Evolutionary conservation across 2,888 invertebrate genomes (phyloP).

Genomic region (Gibbula magus): DNA sequence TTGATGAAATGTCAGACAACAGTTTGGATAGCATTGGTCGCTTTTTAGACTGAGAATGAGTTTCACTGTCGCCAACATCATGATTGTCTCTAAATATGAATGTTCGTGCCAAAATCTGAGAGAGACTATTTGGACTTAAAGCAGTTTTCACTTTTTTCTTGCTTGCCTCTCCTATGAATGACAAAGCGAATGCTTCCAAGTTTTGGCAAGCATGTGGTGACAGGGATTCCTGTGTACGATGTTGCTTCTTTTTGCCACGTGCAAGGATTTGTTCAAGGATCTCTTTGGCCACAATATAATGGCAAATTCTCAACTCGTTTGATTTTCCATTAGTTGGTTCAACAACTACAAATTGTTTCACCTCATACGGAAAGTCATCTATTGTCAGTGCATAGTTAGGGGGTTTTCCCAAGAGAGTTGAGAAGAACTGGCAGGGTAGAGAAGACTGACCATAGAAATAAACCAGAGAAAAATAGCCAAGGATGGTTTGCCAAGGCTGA

Average conservation of each 20-base stretch:
- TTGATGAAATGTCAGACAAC: conserved; percentile 42
- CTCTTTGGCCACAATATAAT: conserved; percentile 49
- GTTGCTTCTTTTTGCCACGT: background rate
- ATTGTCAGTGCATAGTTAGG: conserved; percentile 32
- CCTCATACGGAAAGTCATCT: conserved; percentile 40
- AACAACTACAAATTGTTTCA: conserved; percentile 39
- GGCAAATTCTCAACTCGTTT: conserved; percentile 43
- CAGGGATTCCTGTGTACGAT: background rate
- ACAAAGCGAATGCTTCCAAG: conserved; percentile 36
- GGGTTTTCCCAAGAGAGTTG: conserved; percentile 31
- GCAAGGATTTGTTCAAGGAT: conserved; percentile 47
- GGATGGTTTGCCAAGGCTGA: conserved; percentile 36
- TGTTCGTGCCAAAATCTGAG: conserved; percentile 44
- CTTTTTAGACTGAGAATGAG: conserved; percentile 28
- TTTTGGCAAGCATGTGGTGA: conserved; percentile 39
- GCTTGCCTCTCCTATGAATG: conserved; percentile 44
- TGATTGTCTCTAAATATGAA: conserved; percentile 49
- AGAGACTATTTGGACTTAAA: conserved; percentile 29
- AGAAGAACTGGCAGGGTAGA: conserved; percentile 47
- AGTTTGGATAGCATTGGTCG: conserved; percentile 42
- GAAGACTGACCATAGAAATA: conserved; percentile 49
- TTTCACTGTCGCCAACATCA: conserved; percentile 40
- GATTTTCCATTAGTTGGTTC: conserved; percentile 35
- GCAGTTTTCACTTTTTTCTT: conserved; percentile 38
- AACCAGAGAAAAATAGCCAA: conserved; percentile 44